A percentile compares a stretch with the other conserved stretches of the same genome.
Evolutionary conservation across 2,113 vertebrate species (phyloP).

Genomic region (Nasalis larvatus): DNA sequence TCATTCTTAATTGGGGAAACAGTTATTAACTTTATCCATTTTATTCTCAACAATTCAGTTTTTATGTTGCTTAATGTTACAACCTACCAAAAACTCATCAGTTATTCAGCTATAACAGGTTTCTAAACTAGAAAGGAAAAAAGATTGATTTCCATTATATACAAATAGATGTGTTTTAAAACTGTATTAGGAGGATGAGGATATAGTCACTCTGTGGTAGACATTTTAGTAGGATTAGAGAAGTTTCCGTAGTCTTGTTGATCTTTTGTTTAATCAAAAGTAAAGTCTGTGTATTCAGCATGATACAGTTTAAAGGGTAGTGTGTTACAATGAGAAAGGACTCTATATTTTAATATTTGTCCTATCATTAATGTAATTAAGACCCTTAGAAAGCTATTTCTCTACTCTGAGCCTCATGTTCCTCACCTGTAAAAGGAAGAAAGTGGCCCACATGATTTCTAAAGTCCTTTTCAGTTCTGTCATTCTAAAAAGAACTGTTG

Average conservation of each 20-base stretch:
- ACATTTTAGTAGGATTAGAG: not conserved
- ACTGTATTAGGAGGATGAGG: not conserved
- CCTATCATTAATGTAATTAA: not conserved
- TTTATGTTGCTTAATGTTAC: not conserved
- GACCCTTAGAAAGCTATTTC: not conserved
- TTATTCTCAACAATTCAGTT: not conserved
- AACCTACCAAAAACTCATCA: not conserved
- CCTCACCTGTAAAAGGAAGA: not conserved
- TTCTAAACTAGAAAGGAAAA: not conserved
- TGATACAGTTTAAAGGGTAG: not conserved
- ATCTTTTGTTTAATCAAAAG: not conserved
- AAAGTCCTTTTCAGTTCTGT: not conserved
- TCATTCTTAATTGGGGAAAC: not conserved
- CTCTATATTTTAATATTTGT: not conserved
- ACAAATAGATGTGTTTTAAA: not conserved
- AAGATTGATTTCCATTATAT: not conserved
- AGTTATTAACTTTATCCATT: not conserved
- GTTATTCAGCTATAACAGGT: not conserved
- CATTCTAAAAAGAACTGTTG: not conserved
- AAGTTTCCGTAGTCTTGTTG: not conserved
- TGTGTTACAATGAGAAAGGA: not conserved
- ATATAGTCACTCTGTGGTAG: not conserved
- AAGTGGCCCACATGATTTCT: not conserved
- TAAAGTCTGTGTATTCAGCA: not conserved
- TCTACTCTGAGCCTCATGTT: not conserved